A percentile compares a stretch with the other conserved stretches of the same genome.
phyloP scores from a whole-genome alignment of 1,140 invertebrate genomes.

The Drosophila tristis region DNA sequence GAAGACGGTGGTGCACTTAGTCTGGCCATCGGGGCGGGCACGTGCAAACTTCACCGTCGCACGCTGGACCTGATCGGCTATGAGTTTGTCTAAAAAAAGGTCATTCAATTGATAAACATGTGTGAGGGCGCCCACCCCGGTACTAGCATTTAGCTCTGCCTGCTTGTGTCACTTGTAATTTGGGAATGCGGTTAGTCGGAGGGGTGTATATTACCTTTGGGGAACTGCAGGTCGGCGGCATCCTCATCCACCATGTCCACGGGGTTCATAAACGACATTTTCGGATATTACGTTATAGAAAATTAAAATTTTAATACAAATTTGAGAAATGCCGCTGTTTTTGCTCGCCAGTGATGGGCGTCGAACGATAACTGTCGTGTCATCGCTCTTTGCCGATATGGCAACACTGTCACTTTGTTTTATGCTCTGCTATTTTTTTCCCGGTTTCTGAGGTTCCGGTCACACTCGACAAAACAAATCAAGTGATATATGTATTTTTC shows the following conservation, averaged over 20 bases:
- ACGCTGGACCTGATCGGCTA: conserved; percentile 14
- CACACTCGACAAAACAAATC: too few relatives aligned
- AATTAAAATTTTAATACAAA: not conserved
- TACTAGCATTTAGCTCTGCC: conserved; percentile 5
- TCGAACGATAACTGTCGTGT: too few relatives aligned
- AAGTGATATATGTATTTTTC: too few relatives aligned
- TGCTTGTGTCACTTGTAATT: conserved; percentile 59
- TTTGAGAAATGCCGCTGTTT: conserved; percentile 14
- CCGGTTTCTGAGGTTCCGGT: too few relatives aligned
- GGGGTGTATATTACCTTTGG: conserved; percentile 88
- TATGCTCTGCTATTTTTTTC: too few relatives aligned
- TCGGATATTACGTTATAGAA: conserved; percentile 17
- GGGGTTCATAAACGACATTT: conserved; percentile 83
- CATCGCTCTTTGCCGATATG: too few relatives aligned
- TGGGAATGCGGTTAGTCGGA: conserved; percentile 5
- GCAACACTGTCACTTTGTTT: too few relatives aligned
- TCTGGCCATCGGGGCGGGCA: conserved; percentile 42
- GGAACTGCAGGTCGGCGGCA: conserved; percentile 93
- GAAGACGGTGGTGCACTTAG: conserved; percentile 22
- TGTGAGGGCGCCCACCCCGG: conserved; percentile 7
- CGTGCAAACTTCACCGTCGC: conserved; percentile 1
- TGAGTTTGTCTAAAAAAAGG: conserved; percentile 52
- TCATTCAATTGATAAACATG: conserved; percentile 46
- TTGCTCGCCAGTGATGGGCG: too few relatives aligned
- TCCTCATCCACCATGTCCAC: conserved; percentile 90